Evolutionary conservation across 2,797 vertebrate genomes (phyloP), one percentile per base, ranked within the genome.

Genomic region (Mormyrus hasselquistii): DNA sequence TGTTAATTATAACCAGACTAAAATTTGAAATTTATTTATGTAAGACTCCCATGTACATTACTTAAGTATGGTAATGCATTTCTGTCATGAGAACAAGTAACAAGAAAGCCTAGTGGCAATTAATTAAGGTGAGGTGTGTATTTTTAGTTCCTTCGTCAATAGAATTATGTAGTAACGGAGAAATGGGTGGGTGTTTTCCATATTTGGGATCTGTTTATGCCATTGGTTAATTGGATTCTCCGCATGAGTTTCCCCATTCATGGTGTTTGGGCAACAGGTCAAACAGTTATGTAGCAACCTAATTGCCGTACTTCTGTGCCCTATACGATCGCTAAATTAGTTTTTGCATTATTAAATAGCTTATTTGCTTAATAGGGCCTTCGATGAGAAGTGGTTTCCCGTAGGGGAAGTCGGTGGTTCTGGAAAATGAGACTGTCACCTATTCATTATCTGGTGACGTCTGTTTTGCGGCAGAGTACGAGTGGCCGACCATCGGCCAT

Each of bases 351-450:
- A 86, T 89, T 89, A 53, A 89, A 69, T 69, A 38, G 29, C 50
- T 86, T 73, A 89, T 89, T 89, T 53, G 83, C 59, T 89, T 89
- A 89, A 89, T 87, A 86, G 55, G 65, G 16, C 88, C 84, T 49
- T 52, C 10, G 44, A 76, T 25, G 53, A 85, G 65, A 44, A 53
- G 88, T 53, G 34, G 73, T 83, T 83, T 88, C 88, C 88, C 55
- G 53, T 34, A 47, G 47, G n/a, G 38, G 73, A 88, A 83, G 76
- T 83, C 38, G 34, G 52, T 44, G 22, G 50, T 52, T 86, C 85
- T 86, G 29, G 85, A 29, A 86, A 41, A 53, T 41, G 25, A 85
- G 52, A n/a, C 22, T 7, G 25, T 86, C 85, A 10, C 29, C 29
- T 57, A 57, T 14, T 86, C 47, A 34, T 86, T 41, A 29, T 52